These are phyloP conservation scores for Antidorcas marsupialis DNA, from an alignment of 2,113 vertebrate genomes.

Conservation along the genomic window DNA sequence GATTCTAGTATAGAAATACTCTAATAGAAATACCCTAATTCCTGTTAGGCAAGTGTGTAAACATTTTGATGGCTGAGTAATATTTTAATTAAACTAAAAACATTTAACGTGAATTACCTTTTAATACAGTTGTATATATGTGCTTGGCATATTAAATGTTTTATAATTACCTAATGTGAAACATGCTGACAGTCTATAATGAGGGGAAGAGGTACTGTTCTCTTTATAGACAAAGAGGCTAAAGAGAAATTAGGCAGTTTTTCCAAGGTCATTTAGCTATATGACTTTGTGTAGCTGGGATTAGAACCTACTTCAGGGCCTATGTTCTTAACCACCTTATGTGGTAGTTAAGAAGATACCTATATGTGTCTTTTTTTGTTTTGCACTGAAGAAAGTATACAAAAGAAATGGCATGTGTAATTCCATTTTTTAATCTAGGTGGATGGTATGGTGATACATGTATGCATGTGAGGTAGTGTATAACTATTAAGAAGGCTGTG, in stretches of 20 bases:
- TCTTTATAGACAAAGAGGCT: neutral
- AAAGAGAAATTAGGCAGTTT: neutral
- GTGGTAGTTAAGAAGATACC: neutral
- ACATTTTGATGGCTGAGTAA: neutral
- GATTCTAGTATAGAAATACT: neutral
- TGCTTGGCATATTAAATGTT: neutral
- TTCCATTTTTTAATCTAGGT: neutral
- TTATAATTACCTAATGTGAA: neutral
- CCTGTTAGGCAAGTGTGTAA: neutral
- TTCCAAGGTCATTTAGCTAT: neutral
- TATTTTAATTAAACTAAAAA: conserved; percentile 16
- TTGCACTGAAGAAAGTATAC: neutral
- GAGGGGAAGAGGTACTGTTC: neutral
- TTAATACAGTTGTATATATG: neutral
- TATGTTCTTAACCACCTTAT: neutral
- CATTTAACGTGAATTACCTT: neutral
- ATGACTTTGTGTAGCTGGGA: neutral
- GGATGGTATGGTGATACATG: neutral
- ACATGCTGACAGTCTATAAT: neutral
- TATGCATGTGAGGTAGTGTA: neutral
- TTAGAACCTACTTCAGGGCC: neutral
- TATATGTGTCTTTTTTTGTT: neutral
- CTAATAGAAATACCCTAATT: neutral
- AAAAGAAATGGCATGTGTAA: neutral
- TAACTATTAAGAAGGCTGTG: neutral